These are phyloP conservation scores for Nebria brevicollis DNA, from an alignment of 2,888 invertebrate genomes.

Conservation along the genomic window DNA sequence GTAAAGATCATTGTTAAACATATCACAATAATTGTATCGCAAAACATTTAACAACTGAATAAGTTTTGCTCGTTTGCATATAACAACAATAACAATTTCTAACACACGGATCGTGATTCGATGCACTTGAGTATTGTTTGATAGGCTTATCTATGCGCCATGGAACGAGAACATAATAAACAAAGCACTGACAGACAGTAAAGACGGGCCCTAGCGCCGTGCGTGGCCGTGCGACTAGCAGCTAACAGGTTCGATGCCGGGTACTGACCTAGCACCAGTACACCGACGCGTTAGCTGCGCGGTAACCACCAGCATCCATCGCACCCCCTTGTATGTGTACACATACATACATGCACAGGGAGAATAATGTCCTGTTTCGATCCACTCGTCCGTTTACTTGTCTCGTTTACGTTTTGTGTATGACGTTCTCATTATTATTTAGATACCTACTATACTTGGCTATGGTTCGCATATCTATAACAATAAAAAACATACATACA, in stretches of 20 bases:
- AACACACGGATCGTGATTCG: neutral
- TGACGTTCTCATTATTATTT: neutral
- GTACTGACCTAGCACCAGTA: constrained; percentile 15
- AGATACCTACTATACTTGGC: neutral
- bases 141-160: neutral
- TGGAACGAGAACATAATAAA: neutral
- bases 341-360: neutral
- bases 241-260: constrained; percentile 25
- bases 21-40: neutral
- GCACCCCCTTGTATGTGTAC: neutral
- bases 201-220: constrained; percentile 4
- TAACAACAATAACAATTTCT: neutral
- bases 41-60: neutral
- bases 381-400: neutral
- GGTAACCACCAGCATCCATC: neutral
- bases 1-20: neutral
- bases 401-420: neutral
- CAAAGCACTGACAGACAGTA: neutral
- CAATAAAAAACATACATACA: neutral
- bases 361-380: neutral
- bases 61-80: neutral
- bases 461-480: neutral
- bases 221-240: constrained; percentile 5
- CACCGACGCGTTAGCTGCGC: neutral
- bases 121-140: neutral